Conservation (phyloP, 2,888 invertebrate species). For the Limnephilus marmoratus region DNA sequence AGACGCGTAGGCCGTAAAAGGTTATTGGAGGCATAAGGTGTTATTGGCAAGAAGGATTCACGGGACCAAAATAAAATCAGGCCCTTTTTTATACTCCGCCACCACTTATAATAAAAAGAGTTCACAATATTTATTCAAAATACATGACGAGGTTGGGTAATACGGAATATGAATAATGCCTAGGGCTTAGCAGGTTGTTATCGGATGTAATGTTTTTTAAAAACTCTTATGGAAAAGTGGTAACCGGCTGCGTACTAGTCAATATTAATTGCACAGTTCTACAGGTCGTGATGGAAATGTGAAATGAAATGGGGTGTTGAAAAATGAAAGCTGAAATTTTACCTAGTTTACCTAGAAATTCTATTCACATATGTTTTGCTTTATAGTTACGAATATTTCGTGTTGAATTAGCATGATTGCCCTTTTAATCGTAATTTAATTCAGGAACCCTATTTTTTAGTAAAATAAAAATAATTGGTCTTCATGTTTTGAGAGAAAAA, state of each 20-base stretch:
- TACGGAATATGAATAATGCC: neutral
- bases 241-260: neutral
- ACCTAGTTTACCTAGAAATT: neutral
- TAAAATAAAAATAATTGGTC: neutral
- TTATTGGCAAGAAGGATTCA: slow-evolving; percentile 32
- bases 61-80: neutral
- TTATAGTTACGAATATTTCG: neutral
- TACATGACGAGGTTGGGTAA: neutral
- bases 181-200: neutral
- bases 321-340: neutral
- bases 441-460: neutral
- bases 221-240: neutral
- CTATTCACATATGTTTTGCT: neutral
- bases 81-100: neutral
- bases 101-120: neutral
- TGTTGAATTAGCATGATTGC: neutral
- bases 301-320: too few species aligned
- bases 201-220: neutral
- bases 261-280: neutral
- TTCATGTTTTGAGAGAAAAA: neutral
- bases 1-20: slow-evolving; percentile 32
- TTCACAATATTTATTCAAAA: neutral
- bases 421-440: neutral
- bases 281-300: neutral
- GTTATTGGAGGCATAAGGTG: slow-evolving; percentile 35